Evolutionary conservation across 30 jellyfish, hydroid and myxozoan species (phyloP), one percentile per base, ranked within the genome.

Genomic region (Hydractinia echinata): DNA sequence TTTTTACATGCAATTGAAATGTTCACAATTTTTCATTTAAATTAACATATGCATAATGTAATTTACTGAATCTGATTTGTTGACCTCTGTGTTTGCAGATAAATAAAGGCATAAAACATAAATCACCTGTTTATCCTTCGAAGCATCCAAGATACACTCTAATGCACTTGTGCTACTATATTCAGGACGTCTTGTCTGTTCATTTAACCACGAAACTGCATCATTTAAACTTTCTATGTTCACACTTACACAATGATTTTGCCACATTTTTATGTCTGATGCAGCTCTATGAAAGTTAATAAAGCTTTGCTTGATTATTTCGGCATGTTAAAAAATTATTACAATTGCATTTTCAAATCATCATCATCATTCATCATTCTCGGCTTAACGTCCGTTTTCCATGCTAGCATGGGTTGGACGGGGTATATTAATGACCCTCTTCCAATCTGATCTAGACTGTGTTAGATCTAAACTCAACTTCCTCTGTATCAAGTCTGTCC

Each of bases 151-250:
- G 10, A 93, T 51, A 6, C 91, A 86, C 66, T 93, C 96, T 8
- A 88, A 77, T 9, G 88, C 68, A 58, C 92, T 60, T 16, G 99
- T 74, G 52, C 83, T 67, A 10, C 89, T 78, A 6, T 67, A 16
- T 50, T 79, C 79, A 4, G 92, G 76, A 18, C 20, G 71, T 84
- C 68, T 83, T 54, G 76, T 76, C 68, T 83, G 96, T 13, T 84
- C 89, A 15, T 82, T 82, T 6, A 87, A 21, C 99, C 99, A 93
- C 70, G 82, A 85, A 16, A 87, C 56, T 0, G 99, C 99, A 73
- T 87, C 79, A 15, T 79, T 82, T 19, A 82, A 54, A 80, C 89
- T 93, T 53, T 84, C 96, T 16, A 67, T 52, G 30, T 90, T 87
- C 9, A 92, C 90, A 49, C 71, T 16, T 10, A 87, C 89, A 61